Conservation (phyloP, 2,797 vertebrate species). For the Eurystomus glaucurus region DNA sequence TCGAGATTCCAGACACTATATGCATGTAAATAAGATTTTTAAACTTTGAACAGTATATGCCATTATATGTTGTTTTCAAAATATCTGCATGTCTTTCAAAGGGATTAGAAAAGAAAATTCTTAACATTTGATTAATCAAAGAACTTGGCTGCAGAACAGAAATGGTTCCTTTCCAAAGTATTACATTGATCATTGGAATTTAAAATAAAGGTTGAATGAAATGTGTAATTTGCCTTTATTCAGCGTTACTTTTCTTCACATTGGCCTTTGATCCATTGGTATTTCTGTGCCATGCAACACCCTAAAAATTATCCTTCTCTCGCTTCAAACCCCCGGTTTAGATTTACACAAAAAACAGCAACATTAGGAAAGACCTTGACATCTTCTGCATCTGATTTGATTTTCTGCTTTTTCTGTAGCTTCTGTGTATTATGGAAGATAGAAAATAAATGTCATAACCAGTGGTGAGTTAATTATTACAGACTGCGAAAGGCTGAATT, state of each 20-base stretch:
- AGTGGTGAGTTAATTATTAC: not conserved
- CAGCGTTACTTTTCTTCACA: not conserved
- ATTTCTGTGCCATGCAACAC: not conserved
- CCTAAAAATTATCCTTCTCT: not conserved
- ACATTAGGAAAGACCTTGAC: not conserved
- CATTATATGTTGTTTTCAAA: not conserved
- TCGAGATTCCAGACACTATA: not conserved
- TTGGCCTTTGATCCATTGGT: not conserved
- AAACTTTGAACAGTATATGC: not conserved
- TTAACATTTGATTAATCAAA: not conserved
- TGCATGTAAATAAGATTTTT: not conserved
- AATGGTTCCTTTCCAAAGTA: not conserved
- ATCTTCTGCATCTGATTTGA: not conserved
- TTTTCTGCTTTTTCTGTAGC: not conserved
- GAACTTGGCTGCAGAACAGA: not conserved
- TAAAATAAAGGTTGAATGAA: not conserved
- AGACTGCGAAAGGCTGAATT: not conserved
- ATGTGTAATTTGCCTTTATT: not conserved
- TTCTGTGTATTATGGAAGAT: not conserved
- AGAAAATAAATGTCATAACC: not conserved
- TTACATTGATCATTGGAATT: not conserved
- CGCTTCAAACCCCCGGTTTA: not conserved
- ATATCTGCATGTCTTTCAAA: not conserved
- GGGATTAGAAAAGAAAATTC: not conserved
- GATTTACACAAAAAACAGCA: not conserved